These are phyloP conservation scores for Spialia ferax DNA, from an alignment of 2,888 invertebrate species.

Conservation along the genomic window DNA sequence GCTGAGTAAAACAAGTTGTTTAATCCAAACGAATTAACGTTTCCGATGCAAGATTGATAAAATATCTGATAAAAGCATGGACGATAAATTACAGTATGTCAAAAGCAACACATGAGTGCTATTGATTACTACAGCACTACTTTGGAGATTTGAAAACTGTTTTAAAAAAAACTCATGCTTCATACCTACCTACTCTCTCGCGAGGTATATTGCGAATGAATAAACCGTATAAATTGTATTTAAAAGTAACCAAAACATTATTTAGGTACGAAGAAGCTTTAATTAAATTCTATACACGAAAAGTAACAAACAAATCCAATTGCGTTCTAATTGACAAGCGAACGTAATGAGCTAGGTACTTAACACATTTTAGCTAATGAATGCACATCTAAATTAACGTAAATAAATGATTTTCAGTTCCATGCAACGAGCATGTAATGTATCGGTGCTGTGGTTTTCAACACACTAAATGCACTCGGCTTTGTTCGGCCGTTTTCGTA, in stretches of 20 bases:
- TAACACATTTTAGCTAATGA: neutral
- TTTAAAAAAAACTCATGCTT: too few relatives aligned
- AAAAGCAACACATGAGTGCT: neutral
- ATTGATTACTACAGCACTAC: neutral
- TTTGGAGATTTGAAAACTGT: too few relatives aligned
- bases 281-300: neutral
- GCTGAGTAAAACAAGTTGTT: neutral
- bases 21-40: neutral
- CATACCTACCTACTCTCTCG: too few relatives aligned
- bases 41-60: neutral
- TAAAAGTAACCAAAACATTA: too few relatives aligned
- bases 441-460: neutral
- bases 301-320: neutral
- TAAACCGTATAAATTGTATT: too few relatives aligned
- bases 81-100: neutral
- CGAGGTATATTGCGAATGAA: too few relatives aligned
- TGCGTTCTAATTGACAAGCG: neutral
- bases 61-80: neutral
- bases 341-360: neutral
- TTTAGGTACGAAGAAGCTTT: too few relatives aligned
- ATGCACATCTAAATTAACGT: neutral
- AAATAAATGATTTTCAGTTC: neutral
- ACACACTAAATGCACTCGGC: neutral
- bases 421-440: conserved; percentile 2
- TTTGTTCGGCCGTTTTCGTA: conserved; percentile 1